Base-by-base conservation (phyloP, 92 coral and sea anemone species). In the Diadumene lineata region DNA sequence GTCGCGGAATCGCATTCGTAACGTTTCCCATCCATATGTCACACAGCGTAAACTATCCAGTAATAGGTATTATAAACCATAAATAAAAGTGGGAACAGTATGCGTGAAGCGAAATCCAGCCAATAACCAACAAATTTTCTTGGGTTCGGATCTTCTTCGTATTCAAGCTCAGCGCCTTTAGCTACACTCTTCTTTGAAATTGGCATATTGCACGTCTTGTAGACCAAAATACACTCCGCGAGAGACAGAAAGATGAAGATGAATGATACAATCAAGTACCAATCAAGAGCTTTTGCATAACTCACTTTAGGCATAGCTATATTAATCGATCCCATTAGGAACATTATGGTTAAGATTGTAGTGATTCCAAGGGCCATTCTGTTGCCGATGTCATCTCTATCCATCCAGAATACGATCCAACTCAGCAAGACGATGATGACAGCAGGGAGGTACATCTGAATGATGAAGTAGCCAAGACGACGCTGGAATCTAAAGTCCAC, bases 281-380 rank as follows among this genome's bases (percentile, higher is more conserved):
- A 73, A 56, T 82, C 86, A 19, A 82, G 66, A 50, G 81, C 80
- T 56, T 82, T 82, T 60, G 75, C 31, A 53, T 82, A 82, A 22
- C 86, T 82, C 76, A 88, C 93, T 78, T 88, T 88, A 1, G 93
- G 93, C 89, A 88, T 88, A 72, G 84, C 82, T 13, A 81, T 75
- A 62, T 88, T 88, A 62, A 88, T 86, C 6, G 93, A 38, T 22
- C 89, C 82, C 19, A 85, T 82, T 25, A 88, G 86, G 7, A 88
- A 72, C 8, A 88, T 70, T n/a, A 85, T 88, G 1, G 93, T 79
- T 15, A 88, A 84, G 38, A 88, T 82, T 25, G 88, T 78, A 8
- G 93, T 88, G 68, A 88, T 85, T 43, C 86, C 84, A 34, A 88
- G 85, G 18, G 93, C 80, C 43, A 88, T 85, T 48, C 93, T 77